Evolutionary conservation across 2,888 invertebrate species (phyloP).

Genomic region (Dioctria rufipes): DNA sequence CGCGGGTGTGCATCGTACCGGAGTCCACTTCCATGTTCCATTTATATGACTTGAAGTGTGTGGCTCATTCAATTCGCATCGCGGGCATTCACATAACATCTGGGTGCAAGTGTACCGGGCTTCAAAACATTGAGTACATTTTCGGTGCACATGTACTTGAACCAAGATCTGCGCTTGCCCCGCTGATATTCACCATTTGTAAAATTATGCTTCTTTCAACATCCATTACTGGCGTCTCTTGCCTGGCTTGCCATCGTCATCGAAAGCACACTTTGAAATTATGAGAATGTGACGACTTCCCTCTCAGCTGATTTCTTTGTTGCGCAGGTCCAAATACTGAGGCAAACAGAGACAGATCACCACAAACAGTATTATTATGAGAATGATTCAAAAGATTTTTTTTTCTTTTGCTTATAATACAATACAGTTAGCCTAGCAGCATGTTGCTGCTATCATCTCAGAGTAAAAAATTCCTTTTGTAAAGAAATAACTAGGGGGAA

Average conservation of each 20-base stretch:
- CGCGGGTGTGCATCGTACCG: neutral
- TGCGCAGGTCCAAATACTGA: slow-evolving; percentile 17
- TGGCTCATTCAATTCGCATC: slow-evolving; percentile 29
- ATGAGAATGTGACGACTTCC: neutral
- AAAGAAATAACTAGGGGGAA: too few species aligned
- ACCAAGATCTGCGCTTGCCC: neutral
- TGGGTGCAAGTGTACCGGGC: slow-evolving; percentile 51
- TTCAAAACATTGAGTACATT: slow-evolving; percentile 56
- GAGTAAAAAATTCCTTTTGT: too few species aligned
- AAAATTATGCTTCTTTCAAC: slow-evolving; percentile 7
- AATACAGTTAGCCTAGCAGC: too few species aligned
- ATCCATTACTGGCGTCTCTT: too few species aligned
- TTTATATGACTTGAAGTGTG: neutral
- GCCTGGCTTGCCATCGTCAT: too few species aligned
- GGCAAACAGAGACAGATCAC: slow-evolving; percentile 20
- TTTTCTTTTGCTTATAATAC: too few species aligned
- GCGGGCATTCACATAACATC: slow-evolving; percentile 50
- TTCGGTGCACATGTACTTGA: slow-evolving; percentile 59
- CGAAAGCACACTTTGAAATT: too few species aligned
- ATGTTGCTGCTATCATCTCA: too few species aligned
- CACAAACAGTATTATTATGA: too few species aligned
- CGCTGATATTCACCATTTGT: neutral
- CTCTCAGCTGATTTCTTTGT: slow-evolving; percentile 53
- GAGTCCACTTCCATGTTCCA: neutral
- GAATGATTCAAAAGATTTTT: too few species aligned